Evolutionary conservation across 2,113 vertebrate genomes (phyloP).

Genomic region (Ailurus styani): DNA sequence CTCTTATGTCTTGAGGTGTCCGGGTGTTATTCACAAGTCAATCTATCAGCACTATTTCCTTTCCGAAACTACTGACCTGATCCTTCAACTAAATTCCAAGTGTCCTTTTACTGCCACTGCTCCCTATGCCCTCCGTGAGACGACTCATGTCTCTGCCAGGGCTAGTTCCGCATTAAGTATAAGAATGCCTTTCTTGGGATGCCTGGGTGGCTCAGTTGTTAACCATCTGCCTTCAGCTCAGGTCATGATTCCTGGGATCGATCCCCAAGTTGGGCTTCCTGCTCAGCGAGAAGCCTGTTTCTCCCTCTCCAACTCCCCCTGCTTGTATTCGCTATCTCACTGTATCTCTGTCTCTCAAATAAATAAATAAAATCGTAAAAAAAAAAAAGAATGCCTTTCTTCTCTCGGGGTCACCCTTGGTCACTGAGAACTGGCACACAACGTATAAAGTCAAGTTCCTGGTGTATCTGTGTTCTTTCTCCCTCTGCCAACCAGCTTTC

Average conservation of each 20-base stretch:
- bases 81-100: not conserved
- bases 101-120: not conserved
- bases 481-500: not conserved
- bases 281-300: no score
- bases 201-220: no score
- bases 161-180: not conserved
- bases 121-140: accelerated
- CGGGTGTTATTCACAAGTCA: not conserved
- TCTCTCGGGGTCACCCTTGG: not conserved
- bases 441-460: not conserved
- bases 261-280: no score
- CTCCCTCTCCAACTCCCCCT: no score
- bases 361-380: no score
- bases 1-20: not conserved
- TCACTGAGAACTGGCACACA: not conserved
- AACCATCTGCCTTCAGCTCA: no score
- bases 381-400: not conserved
- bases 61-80: not conserved
- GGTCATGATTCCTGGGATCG: no score
- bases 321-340: no score
- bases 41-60: not conserved
- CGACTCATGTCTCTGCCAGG: accelerated
- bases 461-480: not conserved
- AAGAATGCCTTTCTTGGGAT: not conserved
- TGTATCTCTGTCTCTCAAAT: no score